phyloP scores from a whole-genome alignment of 92 coral and sea anemone genomes.

The Parazoanthus swiftii region DNA sequence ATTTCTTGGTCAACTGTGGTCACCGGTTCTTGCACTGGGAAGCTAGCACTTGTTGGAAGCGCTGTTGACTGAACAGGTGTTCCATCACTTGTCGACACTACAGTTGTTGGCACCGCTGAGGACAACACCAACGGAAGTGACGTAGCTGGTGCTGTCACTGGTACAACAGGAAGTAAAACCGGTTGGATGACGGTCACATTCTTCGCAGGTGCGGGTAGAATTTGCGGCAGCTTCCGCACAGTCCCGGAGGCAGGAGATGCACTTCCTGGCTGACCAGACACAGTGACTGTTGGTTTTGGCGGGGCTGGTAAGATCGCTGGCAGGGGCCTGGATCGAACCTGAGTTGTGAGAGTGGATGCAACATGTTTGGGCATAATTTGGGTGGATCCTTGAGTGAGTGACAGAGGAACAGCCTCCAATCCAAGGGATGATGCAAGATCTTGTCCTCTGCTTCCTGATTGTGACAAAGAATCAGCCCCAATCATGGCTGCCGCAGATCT shows the following conservation, averaged over 20 bases:
- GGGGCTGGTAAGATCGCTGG: constrained; percentile 95
- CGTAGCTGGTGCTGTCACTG: constrained; percentile 59
- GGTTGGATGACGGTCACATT: constrained; percentile 65
- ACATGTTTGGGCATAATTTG: constrained; percentile 65
- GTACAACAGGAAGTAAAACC: constrained; percentile 70
- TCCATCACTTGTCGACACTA: constrained; percentile 47
- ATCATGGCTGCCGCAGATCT: constrained; percentile 31
- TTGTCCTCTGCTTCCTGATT: constrained; percentile 18
- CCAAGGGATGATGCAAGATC: constrained; percentile 16
- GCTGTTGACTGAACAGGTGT: constrained; percentile 46
- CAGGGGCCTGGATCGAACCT: constrained; percentile 80
- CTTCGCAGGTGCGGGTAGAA: constrained; percentile 96
- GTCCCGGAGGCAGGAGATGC: constrained; percentile 51
- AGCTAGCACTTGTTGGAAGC: neutral
- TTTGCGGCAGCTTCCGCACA: constrained; percentile 79
- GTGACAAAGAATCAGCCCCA: constrained; percentile 28
- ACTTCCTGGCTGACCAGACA: constrained; percentile 43
- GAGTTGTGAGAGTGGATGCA: constrained; percentile 70
- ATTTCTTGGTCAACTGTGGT: constrained; percentile 10
- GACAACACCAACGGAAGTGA: constrained; percentile 59
- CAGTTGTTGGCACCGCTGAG: constrained; percentile 42
- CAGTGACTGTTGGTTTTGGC: constrained; percentile 62
- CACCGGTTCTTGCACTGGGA: constrained; percentile 11
- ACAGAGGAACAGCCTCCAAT: constrained; percentile 27
- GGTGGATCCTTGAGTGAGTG: constrained; percentile 55